Conservation (phyloP, 2,797 vertebrate species). For the Enteromius viviparus region DNA sequence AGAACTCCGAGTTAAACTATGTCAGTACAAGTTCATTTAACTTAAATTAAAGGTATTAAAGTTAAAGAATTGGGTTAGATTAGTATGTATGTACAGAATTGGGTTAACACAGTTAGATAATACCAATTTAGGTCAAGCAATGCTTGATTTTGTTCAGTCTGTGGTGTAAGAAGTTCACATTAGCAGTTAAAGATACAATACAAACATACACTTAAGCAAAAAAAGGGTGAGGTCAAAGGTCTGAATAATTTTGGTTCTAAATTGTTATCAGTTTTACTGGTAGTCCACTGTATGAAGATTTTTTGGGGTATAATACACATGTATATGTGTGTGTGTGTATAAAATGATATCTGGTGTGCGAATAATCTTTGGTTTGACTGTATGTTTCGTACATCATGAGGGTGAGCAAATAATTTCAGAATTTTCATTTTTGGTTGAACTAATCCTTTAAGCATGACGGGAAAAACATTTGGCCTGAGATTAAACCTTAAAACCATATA, state of each 20-base stretch:
- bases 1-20: no score
- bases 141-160: not conserved
- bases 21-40: no score
- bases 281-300: no score
- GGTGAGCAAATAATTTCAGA: not conserved
- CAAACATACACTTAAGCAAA: not conserved
- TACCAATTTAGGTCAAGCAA: not conserved
- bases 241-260: no score
- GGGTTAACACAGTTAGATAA: not conserved
- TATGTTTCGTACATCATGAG: not conserved
- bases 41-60: not conserved
- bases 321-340: no score
- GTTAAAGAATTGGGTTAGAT: not conserved
- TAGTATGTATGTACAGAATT: not conserved
- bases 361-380: no score
- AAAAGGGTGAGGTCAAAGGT: not conserved
- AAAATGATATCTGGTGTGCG: not conserved
- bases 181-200: not conserved
- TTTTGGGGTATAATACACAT: not conserved
- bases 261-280: no score
- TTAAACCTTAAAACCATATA: conserved; percentile 24
- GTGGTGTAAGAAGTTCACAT: not conserved
- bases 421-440: not conserved
- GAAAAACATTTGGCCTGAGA: not conserved
- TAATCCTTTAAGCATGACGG: conserved; percentile 20